phyloP scores from a whole-genome alignment of 2,797 vertebrate genomes.

The Danio kyathit region DNA sequence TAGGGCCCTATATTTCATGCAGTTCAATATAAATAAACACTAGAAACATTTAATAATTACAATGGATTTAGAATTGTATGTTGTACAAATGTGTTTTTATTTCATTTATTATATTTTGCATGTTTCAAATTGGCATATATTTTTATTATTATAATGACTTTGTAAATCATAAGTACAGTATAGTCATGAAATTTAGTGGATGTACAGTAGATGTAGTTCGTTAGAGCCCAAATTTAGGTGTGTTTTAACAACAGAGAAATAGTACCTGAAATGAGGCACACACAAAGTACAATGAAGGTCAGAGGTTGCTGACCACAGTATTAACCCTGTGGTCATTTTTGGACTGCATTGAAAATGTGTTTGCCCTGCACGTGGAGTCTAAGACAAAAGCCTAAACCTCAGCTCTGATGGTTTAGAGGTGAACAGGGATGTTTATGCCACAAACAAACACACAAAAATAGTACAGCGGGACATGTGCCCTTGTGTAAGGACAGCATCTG shows the following conservation, averaged over 20 bases:
- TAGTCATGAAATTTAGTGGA: background rate
- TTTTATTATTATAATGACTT: background rate
- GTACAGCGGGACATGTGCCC: background rate
- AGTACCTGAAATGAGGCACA: background rate
- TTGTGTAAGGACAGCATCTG: background rate
- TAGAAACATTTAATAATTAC: background rate
- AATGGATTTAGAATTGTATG: background rate
- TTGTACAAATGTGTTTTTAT: background rate
- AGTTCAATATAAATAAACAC: background rate
- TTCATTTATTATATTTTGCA: too few species aligned
- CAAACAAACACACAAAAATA: constrained; percentile 45
- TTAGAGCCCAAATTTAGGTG: background rate
- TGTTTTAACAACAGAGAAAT: background rate
- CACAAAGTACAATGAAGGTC: background rate
- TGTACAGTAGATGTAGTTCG: too few species aligned
- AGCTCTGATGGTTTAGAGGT: constrained; percentile 16
- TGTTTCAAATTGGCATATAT: too few species aligned
- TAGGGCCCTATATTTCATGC: too few species aligned
- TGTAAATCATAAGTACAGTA: background rate
- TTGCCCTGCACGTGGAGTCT: background rate
- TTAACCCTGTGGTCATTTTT: background rate
- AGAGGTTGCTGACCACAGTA: constrained; percentile 18
- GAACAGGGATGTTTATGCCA: constrained; percentile 18
- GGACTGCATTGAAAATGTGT: constrained; percentile 2
- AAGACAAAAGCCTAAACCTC: background rate